Evolutionary conservation across 2,888 invertebrate genomes (phyloP), one percentile per base, ranked within the genome.

Genomic region (Lasioglossum leucozonium): DNA sequence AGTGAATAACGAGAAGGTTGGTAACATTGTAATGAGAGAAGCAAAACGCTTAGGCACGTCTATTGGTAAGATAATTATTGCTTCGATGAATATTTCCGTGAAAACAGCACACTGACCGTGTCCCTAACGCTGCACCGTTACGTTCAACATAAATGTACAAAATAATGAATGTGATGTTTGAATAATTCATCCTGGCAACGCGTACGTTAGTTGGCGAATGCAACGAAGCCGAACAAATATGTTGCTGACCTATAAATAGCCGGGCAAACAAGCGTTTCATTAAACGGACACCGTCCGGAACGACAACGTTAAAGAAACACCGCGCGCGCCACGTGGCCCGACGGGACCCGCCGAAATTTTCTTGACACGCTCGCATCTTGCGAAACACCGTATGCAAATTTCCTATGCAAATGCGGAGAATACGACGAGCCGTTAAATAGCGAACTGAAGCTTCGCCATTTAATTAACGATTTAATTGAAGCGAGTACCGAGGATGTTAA

Each of bases 381-480:
- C 40, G 65, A 37, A 83, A 82, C 76, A 55, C 16, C n/a, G 11
- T 76, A 76, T 76, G 82, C 82, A 83, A 83, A 83, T 83, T 76
- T 76, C 18, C 18, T 69, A 83, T 83, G 65, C 65, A 65, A 65
- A 65, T 65, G 4, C 18, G 6, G 67, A 34, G 75, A 82, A 82
- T 58, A 77, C 72, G 37, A 72, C 16, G 18, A 16, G 18, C n/a
- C 67, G 72, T 67, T 78, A 82, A 72, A 74, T 79, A 79, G 55
- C 37, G 55, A 79, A 84, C 83, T 42, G 78, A 72, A 82, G 84
- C 62, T 65, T 72, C 42, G 37, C 67, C 71, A 72, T 82, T 82
- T 82, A 85, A 85, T 85, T 85, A 85, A 85, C 84, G 67, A 83
- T 79, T 79, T 85, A 85, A 83, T 83, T 72, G 84, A 72, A 83